A percentile compares a stretch with the other conserved stretches of the same genome.
Evolutionary conservation across 2,797 vertebrate genomes (phyloP).

Genomic region (Sphenodon punctatus): DNA sequence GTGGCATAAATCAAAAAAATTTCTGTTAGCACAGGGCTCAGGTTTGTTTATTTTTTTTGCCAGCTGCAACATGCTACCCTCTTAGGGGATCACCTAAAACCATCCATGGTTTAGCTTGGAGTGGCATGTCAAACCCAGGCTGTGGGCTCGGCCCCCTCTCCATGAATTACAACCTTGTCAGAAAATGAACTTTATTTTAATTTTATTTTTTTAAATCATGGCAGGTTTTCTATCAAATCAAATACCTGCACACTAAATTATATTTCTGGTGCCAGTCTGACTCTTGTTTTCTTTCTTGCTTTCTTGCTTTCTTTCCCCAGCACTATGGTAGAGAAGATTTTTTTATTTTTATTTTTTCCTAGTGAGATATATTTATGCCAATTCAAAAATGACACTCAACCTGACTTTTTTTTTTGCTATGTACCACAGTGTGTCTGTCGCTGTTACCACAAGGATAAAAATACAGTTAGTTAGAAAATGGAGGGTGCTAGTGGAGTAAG

Average conservation of each 20-base stretch:
- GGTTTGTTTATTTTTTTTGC: conserved; percentile 82
- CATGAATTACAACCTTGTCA: conserved; percentile 81
- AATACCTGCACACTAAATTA: conserved; percentile 80
- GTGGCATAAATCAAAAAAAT: conserved; percentile 69
- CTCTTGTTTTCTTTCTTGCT: conserved; percentile 57
- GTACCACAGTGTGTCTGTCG: not conserved
- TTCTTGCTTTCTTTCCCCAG: not conserved
- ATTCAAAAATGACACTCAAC: not conserved
- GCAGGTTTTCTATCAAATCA: conserved; percentile 78
- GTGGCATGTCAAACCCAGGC: conserved; percentile 68
- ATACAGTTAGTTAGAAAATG: not conserved
- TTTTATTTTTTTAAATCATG: conserved; percentile 72
- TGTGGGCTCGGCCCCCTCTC: conserved; percentile 69
- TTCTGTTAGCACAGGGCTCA: conserved; percentile 73
- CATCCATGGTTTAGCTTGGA: conserved; percentile 75
- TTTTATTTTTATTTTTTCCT: too few species aligned
- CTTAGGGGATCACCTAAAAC: conserved; percentile 78
- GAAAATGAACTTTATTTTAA: conserved; percentile 55
- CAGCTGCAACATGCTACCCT: conserved; percentile 81
- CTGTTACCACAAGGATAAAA: not conserved
- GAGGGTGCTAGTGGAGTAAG: not conserved
- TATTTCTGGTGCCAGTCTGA: conserved; percentile 77
- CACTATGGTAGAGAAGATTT: conserved; percentile 37
- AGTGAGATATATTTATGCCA: not conserved
- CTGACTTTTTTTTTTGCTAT: not conserved